Evolutionary conservation across 1,140 invertebrate genomes (phyloP).

Genomic region (Cylas formicarius): DNA sequence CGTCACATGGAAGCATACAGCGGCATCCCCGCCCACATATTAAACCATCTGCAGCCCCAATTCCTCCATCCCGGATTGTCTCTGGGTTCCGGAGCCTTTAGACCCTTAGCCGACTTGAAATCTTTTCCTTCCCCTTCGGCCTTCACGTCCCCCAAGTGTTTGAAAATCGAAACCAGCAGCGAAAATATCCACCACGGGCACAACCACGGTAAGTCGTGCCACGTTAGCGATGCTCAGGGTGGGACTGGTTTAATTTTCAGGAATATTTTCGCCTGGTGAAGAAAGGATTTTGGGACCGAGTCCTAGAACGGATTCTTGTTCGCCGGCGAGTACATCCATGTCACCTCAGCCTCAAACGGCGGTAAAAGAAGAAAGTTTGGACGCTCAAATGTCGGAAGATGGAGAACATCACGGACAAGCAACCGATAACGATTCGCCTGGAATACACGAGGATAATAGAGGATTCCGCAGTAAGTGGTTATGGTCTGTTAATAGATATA

Average conservation of each 20-base stretch:
- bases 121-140: conserved; percentile 48
- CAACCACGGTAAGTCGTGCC: conserved; percentile 30
- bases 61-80: conserved; percentile 44
- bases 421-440: conserved; percentile 45
- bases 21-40: conserved; percentile 46
- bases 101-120: conserved; percentile 42
- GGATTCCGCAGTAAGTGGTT: conserved; percentile 45
- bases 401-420: conserved; percentile 43
- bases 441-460: conserved; percentile 45
- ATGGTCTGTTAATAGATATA: neutral
- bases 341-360: conserved; percentile 40
- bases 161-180: conserved; percentile 43
- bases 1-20: conserved; percentile 50
- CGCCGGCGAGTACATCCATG: conserved; percentile 44
- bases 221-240: no score
- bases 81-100: conserved; percentile 39
- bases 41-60: conserved; percentile 48
- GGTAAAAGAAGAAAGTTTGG: conserved; percentile 42
- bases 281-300: conserved; percentile 40
- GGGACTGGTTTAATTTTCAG: no score
- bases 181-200: conserved; percentile 27
- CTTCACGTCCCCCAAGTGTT: conserved; percentile 45
- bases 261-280: conserved; percentile 39
- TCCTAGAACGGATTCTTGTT: conserved; percentile 44
- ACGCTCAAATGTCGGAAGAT: conserved; percentile 45